Percentiles rank a stretch among this genome's conserved stretches.
Conservation (phyloP, 2,797 vertebrate genomes). For the Coregonus suidteri region DNA sequence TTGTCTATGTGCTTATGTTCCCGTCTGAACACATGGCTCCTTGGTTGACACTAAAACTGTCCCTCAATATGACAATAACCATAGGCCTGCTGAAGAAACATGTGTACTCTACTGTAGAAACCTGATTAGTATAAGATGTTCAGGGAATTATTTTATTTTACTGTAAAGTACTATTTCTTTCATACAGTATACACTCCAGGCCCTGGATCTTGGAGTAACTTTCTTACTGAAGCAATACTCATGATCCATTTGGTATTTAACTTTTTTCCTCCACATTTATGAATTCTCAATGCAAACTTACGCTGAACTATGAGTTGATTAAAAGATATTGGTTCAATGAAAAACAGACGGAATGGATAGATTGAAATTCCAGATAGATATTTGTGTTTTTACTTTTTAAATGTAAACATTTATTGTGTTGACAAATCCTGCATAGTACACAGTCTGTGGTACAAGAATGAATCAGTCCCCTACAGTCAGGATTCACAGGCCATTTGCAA, state of each 20-base stretch:
- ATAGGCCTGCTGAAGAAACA: not conserved
- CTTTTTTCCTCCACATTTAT: not conserved
- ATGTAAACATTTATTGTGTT: constrained; percentile 68
- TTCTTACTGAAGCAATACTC: constrained; percentile 12
- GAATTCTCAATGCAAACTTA: not conserved
- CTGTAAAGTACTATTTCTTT: not conserved
- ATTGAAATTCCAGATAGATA: not conserved
- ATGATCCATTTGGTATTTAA: not conserved
- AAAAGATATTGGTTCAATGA: not conserved
- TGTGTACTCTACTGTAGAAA: not conserved
- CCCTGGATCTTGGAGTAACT: not conserved
- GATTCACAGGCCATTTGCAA: constrained; percentile 49
- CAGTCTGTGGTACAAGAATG: constrained; percentile 55
- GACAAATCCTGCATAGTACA: constrained; percentile 35
- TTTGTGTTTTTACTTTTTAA: constrained; percentile 35
- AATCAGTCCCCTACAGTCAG: not conserved
- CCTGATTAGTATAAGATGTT: not conserved
- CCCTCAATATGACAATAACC: not conserved
- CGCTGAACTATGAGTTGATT: not conserved
- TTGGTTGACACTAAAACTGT: not conserved
- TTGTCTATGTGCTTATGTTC: constrained; percentile 28
- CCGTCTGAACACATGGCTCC: not conserved
- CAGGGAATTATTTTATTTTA: not conserved
- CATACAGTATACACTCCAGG: no score
- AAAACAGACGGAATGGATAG: not conserved